Percentiles rank a stretch among this genome's conserved stretches.
Conservation (phyloP, 1,140 invertebrate genomes). For the Drosophila sucinea region DNA sequence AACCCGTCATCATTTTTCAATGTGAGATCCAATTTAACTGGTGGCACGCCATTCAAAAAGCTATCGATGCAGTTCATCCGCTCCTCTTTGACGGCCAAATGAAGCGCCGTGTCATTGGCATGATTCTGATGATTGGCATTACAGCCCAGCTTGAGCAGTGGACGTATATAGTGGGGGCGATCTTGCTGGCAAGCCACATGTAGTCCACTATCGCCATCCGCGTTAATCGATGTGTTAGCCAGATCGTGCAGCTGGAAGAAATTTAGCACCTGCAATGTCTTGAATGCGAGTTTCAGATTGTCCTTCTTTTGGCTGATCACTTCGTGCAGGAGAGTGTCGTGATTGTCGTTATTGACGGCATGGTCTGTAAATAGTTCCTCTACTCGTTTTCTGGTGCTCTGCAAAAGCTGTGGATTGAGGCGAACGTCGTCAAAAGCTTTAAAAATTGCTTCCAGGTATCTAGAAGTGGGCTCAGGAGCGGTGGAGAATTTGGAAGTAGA, state of each 20-base stretch:
- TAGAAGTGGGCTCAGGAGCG: slow-evolving; percentile 20
- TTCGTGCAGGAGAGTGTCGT: slow-evolving; percentile 72
- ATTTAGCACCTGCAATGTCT: slow-evolving; percentile 60
- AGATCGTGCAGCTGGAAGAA: slow-evolving; percentile 71
- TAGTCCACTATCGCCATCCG: slow-evolving; percentile 83
- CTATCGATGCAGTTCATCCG: slow-evolving; percentile 63
- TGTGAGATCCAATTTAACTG: slow-evolving; percentile 62
- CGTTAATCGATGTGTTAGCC: slow-evolving; percentile 57
- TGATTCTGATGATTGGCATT: slow-evolving; percentile 84
- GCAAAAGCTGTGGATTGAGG: slow-evolving; percentile 7
- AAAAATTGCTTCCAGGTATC: slow-evolving; percentile 56
- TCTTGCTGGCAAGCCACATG: slow-evolving; percentile 84
- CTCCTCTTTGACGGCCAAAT: slow-evolving; percentile 84
- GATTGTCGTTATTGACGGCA: slow-evolving; percentile 59
- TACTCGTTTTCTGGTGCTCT: slow-evolving; percentile 28
- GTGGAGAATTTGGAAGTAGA: background rate
- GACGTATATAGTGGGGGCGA: slow-evolving; percentile 77
- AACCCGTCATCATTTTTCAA: slow-evolving; percentile 83
- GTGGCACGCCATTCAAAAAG: slow-evolving; percentile 53
- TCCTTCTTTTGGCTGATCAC: slow-evolving; percentile 66
- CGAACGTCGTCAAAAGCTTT: slow-evolving; percentile 53
- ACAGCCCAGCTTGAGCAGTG: slow-evolving; percentile 82
- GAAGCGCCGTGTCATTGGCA: slow-evolving; percentile 84
- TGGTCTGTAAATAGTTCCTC: slow-evolving; percentile 59
- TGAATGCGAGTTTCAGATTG: slow-evolving; percentile 59